A percentile compares a stretch with the other conserved stretches of the same genome.
These are phyloP conservation scores for Serilophus lunatus DNA, from an alignment of 2,113 vertebrate species.

Conservation along the genomic window DNA sequence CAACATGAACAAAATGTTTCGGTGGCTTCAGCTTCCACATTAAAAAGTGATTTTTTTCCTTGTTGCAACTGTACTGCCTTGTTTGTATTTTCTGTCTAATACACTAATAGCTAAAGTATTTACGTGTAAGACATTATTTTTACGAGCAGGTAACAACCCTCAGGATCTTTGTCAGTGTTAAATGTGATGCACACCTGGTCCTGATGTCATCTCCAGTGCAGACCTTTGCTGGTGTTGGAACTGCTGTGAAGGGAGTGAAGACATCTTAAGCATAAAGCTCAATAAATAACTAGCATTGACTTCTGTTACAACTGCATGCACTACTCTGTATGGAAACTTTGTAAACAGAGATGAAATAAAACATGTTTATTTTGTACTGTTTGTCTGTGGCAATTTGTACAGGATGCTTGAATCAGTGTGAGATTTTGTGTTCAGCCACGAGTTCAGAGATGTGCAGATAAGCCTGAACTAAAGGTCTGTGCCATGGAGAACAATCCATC, in stretches of 20 bases:
- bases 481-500: accelerated
- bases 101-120: constrained; percentile 44
- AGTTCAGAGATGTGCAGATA: background rate
- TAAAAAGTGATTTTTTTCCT: background rate
- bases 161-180: constrained; percentile 5
- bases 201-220: background rate
- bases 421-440: accelerated
- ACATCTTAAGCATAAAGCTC: background rate
- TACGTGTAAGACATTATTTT: constrained; percentile 19
- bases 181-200: background rate
- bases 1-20: background rate
- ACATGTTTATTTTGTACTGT: constrained; percentile 45
- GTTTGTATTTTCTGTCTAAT: constrained; percentile 36
- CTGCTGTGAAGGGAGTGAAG: background rate
- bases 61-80: background rate
- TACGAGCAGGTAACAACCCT: constrained; percentile 32
- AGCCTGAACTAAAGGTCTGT: accelerated
- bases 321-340: constrained; percentile 47
- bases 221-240: background rate
- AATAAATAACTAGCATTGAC: background rate
- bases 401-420: accelerated
- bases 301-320: constrained; percentile 61
- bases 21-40: constrained; percentile 8
- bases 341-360: constrained; percentile 67
- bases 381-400: background rate